phyloP scores from a whole-genome alignment of 92 coral and sea anemone species.

The Muricea muricata region DNA sequence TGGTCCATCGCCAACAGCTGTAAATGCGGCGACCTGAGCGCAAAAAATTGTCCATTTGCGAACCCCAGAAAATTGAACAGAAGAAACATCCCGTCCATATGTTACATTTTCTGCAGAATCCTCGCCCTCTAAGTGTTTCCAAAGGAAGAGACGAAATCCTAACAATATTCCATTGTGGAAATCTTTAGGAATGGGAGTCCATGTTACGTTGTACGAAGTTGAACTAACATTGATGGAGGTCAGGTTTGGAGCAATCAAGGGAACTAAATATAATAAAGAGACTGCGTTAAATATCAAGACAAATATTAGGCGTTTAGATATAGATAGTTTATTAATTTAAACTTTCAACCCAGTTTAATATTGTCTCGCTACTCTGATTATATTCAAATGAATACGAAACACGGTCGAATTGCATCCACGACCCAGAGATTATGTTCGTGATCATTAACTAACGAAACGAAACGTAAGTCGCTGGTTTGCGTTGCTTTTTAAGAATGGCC shows the following conservation, averaged over 20 bases:
- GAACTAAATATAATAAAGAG: constrained; percentile 29
- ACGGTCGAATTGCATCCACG: no score
- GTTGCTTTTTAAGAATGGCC: no score
- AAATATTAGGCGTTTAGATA: no score
- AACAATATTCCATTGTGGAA: constrained; percentile 75
- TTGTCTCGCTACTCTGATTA: no score
- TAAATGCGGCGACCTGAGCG: background rate
- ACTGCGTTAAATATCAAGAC: no score
- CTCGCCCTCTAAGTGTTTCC: constrained; percentile 3
- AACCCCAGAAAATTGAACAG: background rate
- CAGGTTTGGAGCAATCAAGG: constrained; percentile 45
- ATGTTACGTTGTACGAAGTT: constrained; percentile 40
- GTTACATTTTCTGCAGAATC: background rate
- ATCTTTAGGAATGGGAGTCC: constrained; percentile 64
- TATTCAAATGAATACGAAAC: no score
- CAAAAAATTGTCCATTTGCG: constrained; percentile 25
- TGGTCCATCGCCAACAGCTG: constrained; percentile 15
- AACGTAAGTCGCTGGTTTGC: no score
- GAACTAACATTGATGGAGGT: constrained; percentile 52
- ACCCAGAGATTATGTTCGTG: no score
- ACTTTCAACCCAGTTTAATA: no score
- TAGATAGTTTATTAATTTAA: no score
- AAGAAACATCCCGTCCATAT: background rate
- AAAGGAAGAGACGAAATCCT: constrained; percentile 62
- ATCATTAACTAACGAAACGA: no score